A percentile compares a stretch with the other conserved stretches of the same genome.
These are phyloP conservation scores for Lepeophtheirus nordmannii DNA, from an alignment of 2,888 invertebrate genomes.

Conservation along the genomic window DNA sequence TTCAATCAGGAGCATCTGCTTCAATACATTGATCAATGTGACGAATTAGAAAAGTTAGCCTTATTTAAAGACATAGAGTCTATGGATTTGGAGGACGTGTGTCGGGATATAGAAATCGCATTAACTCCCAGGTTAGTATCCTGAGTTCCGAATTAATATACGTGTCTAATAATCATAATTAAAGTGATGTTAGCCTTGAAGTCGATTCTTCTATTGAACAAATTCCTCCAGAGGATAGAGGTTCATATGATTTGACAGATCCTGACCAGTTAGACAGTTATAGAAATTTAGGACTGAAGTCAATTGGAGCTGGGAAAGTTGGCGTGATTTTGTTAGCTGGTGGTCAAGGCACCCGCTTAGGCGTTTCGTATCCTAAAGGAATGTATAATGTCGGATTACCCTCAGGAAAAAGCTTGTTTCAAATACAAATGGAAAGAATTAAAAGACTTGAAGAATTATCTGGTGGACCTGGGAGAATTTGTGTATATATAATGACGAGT, in stretches of 20 bases:
- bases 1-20: slow-evolving; percentile 66
- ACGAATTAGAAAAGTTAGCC: too few relatives aligned
- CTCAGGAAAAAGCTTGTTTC: slow-evolving; percentile 73
- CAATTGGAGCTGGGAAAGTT: slow-evolving; percentile 51
- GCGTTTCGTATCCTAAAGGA: slow-evolving; percentile 88
- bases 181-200: too few relatives aligned
- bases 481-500: slow-evolving; percentile 88
- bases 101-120: slow-evolving; percentile 49
- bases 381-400: slow-evolving; percentile 86
- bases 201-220: too few relatives aligned
- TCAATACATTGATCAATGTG: slow-evolving; percentile 53
- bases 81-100: slow-evolving; percentile 55
- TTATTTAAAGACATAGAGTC: too few relatives aligned
- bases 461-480: slow-evolving; percentile 25
- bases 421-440: slow-evolving; percentile 44
- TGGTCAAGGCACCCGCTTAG: slow-evolving; percentile 91
- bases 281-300: slow-evolving; percentile 32
- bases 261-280: neutral
- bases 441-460: neutral
- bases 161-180: too few relatives aligned
- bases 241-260: neutral
- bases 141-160: too few relatives aligned
- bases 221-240: too few relatives aligned
- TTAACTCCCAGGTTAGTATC: slow-evolving; percentile 35
- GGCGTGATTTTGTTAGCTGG: slow-evolving; percentile 87